Base-by-base conservation (phyloP, 1,140 invertebrate species). In the Drosophila erecta region DNA sequence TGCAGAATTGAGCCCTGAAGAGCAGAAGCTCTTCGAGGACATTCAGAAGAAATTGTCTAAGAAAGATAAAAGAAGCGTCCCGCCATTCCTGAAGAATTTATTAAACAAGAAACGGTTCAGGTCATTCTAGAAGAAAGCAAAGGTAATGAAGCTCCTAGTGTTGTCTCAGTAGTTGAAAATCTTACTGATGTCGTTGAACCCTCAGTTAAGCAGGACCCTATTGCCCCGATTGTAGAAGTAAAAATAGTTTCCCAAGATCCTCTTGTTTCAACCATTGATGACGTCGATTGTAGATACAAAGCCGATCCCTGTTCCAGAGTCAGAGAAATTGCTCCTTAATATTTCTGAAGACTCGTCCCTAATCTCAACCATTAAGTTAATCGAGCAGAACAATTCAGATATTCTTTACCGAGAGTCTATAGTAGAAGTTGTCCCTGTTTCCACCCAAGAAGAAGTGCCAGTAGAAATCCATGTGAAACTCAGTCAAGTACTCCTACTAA, bases 51-150 rank as follows among this genome's bases (percentile, higher is more conserved):
- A 92, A 50, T 47, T 92, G 2, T 90, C 87, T 7, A 92, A 91
- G 37, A 91, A 92, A 77, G 86, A 91, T 60, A 92, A 90, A 92
- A 92, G 20, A 92, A 91, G 30, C 76, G 91, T 10, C 90, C 90
- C 11, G 84, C 90, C 30, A 76, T 91, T 40, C 90, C 91, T 8
- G 90, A 91, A 70, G 86, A 89, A 50, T 92, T 92, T 20, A 83
- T 85, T 33, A 86, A 81, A 47, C 76, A 81, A 37, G 79, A 91
- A 76, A 72, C 71, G 10, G 56, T 35, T 49, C 65, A 81, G 37
- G 54, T 87, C n/a, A 40, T 73, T 50, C 22, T 61, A 47, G 65
- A 79, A 35, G 67, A 73, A 57, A 49, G 33, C 38, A 64, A 61
- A 72, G 69, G 64, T 67, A 79, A 66, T 40, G 33, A 61, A 12